Conservation (phyloP, 2,888 invertebrate genomes). For the Acleris sparsana region DNA sequence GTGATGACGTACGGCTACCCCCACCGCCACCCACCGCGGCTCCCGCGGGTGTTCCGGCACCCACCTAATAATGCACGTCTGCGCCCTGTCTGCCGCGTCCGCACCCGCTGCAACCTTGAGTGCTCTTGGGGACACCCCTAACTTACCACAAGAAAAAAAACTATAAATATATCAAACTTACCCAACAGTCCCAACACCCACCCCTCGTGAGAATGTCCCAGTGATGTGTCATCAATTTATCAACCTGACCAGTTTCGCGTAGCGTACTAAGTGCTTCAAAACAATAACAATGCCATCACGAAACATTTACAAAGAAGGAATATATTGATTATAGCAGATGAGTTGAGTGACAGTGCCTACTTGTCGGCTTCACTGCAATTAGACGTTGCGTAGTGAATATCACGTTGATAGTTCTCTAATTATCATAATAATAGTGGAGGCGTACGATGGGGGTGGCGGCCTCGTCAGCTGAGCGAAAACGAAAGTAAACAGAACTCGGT, state of each 20-base stretch:
- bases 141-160: conserved; percentile 49
- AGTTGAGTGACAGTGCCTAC: conserved; percentile 30
- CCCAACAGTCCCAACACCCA: conserved; percentile 17
- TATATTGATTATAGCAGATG: conserved; percentile 29
- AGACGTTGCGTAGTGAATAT: conserved; percentile 56
- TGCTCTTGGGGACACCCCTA: conserved; percentile 65
- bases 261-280: conserved; percentile 7
- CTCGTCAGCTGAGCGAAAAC: conserved; percentile 84
- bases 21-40: conserved; percentile 61
- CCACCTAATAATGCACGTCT: conserved; percentile 85
- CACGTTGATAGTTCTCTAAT: conserved; percentile 76
- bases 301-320: conserved; percentile 20
- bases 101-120: conserved; percentile 81
- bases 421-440: conserved; percentile 80
- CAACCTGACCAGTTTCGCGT: neutral
- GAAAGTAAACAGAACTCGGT: conserved; percentile 85
- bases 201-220: conserved; percentile 1
- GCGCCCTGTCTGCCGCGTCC: conserved; percentile 80
- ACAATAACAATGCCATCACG: conserved; percentile 15
- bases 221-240: neutral
- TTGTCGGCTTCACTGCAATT: conserved; percentile 50
- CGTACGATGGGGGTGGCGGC: conserved; percentile 69
- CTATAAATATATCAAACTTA: conserved; percentile 37
- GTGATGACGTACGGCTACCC: conserved; percentile 82
- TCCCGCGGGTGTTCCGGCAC: conserved; percentile 80